Conservation (phyloP, 2,797 vertebrate species). For the Hapalemur alaotrensis region DNA sequence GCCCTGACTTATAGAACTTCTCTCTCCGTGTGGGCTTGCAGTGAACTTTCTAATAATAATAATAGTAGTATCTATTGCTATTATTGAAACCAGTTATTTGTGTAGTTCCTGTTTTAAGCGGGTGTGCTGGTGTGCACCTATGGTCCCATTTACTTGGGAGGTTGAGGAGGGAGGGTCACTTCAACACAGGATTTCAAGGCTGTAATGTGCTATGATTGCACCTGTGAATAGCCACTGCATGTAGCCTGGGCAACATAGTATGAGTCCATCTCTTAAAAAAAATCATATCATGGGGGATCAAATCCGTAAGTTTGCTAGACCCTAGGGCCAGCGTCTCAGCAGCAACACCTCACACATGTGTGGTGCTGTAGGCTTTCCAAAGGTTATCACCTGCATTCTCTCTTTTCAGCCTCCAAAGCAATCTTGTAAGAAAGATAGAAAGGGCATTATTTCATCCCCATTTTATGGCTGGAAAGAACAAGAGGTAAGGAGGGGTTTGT, state of each 20-base stretch:
- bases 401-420: neutral
- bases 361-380: neutral
- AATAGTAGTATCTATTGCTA: neutral
- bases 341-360: accelerated
- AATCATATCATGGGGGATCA: too few relatives aligned
- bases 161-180: neutral
- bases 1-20: neutral
- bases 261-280: neutral
- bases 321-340: neutral
- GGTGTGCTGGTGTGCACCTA: neutral
- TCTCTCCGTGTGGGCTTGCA: neutral
- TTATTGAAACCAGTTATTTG: neutral
- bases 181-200: neutral
- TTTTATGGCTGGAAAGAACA: neutral
- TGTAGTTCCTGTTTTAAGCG: neutral
- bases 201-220: neutral
- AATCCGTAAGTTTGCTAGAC: neutral
- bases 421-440: neutral
- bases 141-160: neutral
- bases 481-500: neutral
- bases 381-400: too few relatives aligned
- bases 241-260: neutral
- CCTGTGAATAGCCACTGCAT: neutral
- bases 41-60: neutral
- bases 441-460: neutral